phyloP scores from a whole-genome alignment of 1,140 invertebrate genomes.

The Mesaphorura yosii region DNA sequence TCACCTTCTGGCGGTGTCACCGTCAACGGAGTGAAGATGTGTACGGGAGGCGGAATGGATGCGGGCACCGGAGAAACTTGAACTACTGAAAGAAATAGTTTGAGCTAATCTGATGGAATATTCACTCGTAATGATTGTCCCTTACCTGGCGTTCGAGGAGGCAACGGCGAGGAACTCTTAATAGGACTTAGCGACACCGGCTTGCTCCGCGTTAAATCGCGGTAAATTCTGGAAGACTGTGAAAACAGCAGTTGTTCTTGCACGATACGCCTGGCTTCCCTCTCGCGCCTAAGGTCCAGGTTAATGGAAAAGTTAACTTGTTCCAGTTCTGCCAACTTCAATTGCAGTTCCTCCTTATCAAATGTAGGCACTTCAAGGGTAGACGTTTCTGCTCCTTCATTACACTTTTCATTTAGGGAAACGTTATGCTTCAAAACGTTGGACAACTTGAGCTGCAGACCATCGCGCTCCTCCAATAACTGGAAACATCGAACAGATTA shows the following conservation, averaged over 20 bases:
- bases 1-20: too few relatives aligned
- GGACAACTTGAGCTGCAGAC: conserved; percentile 63
- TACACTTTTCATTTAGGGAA: conserved; percentile 7
- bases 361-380: background rate
- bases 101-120: too few relatives aligned
- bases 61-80: too few relatives aligned
- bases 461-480: conserved; percentile 70
- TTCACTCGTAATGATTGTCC: too few relatives aligned
- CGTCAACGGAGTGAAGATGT: too few relatives aligned
- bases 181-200: too few relatives aligned
- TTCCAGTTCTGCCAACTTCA: conserved; percentile 19
- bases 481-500: conserved; percentile 25
- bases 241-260: conserved; percentile 28
- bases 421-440: conserved; percentile 47
- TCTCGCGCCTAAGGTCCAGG: conserved; percentile 23
- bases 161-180: too few relatives aligned
- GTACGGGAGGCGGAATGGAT: too few relatives aligned
- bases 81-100: too few relatives aligned
- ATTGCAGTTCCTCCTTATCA: conserved; percentile 8
- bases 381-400: conserved; percentile 2
- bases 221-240: conserved; percentile 10
- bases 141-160: too few relatives aligned
- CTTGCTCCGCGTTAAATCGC: too few relatives aligned
- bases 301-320: conserved; percentile 9
- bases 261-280: conserved; percentile 16